A percentile compares a stretch with the other conserved stretches of the same genome.
Conservation (phyloP, 2,797 vertebrate genomes). For the Pteropus rufus region DNA sequence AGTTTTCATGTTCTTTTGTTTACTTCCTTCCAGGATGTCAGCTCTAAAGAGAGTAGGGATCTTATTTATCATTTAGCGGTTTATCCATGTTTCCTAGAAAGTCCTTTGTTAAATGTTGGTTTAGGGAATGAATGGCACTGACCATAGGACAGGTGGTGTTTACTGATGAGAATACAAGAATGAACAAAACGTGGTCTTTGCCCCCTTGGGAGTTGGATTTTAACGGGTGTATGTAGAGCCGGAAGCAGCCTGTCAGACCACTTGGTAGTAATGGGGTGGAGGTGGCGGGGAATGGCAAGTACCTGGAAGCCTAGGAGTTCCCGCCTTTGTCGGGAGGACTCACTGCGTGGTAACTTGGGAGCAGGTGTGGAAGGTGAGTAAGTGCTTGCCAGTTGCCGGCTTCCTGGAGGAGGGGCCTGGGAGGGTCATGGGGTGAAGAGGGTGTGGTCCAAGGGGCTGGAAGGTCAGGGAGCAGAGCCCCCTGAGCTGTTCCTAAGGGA, state of each 20-base stretch:
- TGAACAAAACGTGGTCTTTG: not conserved
- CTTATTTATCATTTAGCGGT: not conserved
- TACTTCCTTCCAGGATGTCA: not conserved
- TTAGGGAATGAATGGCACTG: not conserved
- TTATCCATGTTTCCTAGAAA: not conserved
- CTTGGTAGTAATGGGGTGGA: not conserved
- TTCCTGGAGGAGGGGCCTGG: not conserved
- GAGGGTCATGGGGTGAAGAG: not conserved
- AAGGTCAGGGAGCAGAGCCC: not conserved
- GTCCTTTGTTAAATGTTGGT: not conserved
- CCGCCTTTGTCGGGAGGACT: not conserved
- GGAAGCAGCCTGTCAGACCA: not conserved
- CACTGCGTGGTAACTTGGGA: not conserved
- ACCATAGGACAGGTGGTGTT: not conserved
- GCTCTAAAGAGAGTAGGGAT: not conserved
- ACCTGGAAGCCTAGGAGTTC: not conserved
- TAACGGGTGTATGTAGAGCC: not conserved
- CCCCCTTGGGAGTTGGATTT: not conserved
- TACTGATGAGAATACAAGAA: not conserved
- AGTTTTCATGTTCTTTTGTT: not conserved
- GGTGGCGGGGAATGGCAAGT: not conserved
- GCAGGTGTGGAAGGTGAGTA: constrained; percentile 13
- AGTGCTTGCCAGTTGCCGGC: not conserved
- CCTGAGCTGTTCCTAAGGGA: not conserved
- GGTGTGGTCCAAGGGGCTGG: not conserved